Evolutionary conservation across 2,113 vertebrate species (phyloP), one percentile per base, ranked within the genome.

Genomic region (Ploceus nigricollis): DNA sequence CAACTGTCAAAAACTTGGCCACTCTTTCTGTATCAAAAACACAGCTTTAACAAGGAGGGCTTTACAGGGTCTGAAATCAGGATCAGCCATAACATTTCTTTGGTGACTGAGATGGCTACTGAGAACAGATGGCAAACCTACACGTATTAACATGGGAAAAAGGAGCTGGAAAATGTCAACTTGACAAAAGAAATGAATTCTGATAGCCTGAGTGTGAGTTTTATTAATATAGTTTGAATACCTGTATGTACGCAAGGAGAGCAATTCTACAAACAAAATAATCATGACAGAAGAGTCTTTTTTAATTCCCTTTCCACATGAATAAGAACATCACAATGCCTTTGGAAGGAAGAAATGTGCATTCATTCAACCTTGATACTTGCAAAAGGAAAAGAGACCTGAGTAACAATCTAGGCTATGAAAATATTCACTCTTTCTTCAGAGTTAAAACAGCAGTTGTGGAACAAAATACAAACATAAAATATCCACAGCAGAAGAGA

Each of bases 101-200:
- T 51, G 48, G 91, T 82, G 91, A 80, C 54, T 61, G 48, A 81
- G 72, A 65, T 44, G n/a, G 91, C 83, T 97, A 82, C 96, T 85
- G 76, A 96, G 73, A 96, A 97, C 90, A 97, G 95, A 97, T 82
- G 90, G 89, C 77, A 96, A 92, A 56, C 86, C 68, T 83, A 70
- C 60, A 54, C 13, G 47, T 33, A 68, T 86, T 93, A 92, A 47
- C 45, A 81, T 25, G 45, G 54, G 87, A 53, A 96, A 97, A 95
- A 87, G 65, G 73, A 92, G 39, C 31, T 85, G 73, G 90, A 69
- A 89, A 78, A 89, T 45, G 65, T 54, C 89, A 86, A 11, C 13
- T 19, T 47, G 89, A 94, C 77, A 96, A 25, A 90, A 80, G 50
- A 93, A 97, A 95, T 89, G 10, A 97, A 31, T 87, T 91, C 88